Base-by-base conservation (phyloP, 2,797 vertebrate genomes). In the Pelodytes ibericus region DNA sequence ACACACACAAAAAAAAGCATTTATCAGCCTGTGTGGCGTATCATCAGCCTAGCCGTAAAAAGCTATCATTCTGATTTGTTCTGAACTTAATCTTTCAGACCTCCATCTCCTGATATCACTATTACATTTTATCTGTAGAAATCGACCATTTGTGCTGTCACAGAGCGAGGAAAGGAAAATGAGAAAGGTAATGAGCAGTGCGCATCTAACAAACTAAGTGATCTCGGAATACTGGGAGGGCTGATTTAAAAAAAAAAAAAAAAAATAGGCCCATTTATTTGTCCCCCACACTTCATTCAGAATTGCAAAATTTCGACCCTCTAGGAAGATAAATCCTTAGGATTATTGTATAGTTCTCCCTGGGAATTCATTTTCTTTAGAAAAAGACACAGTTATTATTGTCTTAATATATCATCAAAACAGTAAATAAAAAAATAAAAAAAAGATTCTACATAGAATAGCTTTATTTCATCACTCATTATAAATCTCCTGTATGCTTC, bases 131-230 rank as follows among this genome's bases (percentile, higher is more conserved):
- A 72, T 27, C 75, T 1, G 0, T 0, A 0, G 26, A 74, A 83
- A 81, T 59, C 39, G 51, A 44, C 9, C 60, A 16, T 83, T 85
- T 41, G 72, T 80, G 80, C 73, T 61, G 41, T 53, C 72, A 66
- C 22, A 63, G 5, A 71, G 3, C 68, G 36, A 65, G 20, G 2
- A 80, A 31, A 67, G 64, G 49, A 68, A 72, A 77, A 73, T 71
- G 36, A 1, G 0, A 81, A 61, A 57, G 71, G 82, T 81, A 80
- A 60, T 36, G 31, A 80, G 61, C 72, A 69, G 72, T 75, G 72
- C 80, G 72, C 78, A 65, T 77, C 83, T 88, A 85, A 86, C 72
- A 82, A 84, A 81, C 80, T 77, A 77, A 68, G 76, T 83, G 81
- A 61, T 75, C 80, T 59, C 29, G 57, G 74, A 75, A 73, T 53